phyloP scores from a whole-genome alignment of 2,113 vertebrate species.

The Leptocoma aspasia region DNA sequence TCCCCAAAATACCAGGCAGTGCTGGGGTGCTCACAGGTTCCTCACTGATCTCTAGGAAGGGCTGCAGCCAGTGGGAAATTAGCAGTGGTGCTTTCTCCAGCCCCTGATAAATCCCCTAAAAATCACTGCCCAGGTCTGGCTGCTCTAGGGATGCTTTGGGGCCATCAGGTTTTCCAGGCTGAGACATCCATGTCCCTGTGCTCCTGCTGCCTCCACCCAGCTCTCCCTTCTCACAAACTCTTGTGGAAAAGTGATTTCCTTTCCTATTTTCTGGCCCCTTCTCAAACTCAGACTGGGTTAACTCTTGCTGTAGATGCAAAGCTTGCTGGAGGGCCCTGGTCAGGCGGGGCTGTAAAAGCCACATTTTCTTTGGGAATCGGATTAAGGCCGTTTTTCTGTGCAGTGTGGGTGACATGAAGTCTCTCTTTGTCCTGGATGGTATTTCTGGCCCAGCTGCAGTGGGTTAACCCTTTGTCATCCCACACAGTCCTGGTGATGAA shows the following conservation, averaged over 20 bases:
- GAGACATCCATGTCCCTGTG: accelerated
- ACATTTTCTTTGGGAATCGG: constrained; percentile 55
- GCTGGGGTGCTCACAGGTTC: not conserved
- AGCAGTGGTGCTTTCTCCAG: not conserved
- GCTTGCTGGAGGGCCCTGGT: not conserved
- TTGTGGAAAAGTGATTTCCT: not conserved
- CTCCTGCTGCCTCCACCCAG: not conserved
- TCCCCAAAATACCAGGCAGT: not conserved
- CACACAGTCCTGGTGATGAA: not conserved
- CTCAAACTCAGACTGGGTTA: not conserved
- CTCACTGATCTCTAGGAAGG: accelerated
- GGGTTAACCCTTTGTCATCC: constrained; percentile 49
- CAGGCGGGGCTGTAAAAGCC: not conserved
- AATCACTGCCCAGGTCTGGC: not conserved
- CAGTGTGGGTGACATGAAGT: not conserved
- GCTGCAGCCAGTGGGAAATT: accelerated
- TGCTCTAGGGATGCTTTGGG: not conserved
- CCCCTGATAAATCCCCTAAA: not conserved
- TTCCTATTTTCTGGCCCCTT: not conserved
- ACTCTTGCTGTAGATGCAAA: not conserved
- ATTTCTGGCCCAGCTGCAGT: constrained; percentile 50
- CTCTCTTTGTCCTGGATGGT: constrained; percentile 30
- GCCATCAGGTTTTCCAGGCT: not conserved
- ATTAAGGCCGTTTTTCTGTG: not conserved
- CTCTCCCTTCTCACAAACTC: not conserved